phyloP scores from a whole-genome alignment of 2,113 vertebrate species.

The Pao palembangensis region DNA sequence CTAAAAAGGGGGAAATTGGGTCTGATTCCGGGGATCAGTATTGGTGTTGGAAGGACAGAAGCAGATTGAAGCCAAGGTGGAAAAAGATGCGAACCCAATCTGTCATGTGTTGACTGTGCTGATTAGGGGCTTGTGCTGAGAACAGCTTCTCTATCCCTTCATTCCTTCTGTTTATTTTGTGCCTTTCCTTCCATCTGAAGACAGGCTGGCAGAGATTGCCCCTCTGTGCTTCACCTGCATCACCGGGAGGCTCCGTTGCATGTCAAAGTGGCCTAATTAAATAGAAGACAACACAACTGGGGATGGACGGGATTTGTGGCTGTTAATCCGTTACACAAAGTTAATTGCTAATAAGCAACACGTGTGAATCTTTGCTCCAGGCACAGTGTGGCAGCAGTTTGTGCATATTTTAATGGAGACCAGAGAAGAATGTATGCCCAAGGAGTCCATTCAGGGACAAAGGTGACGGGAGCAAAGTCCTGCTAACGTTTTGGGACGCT shows the following conservation, averaged over 20 bases:
- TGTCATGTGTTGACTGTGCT: constrained; percentile 70
- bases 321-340: constrained; percentile 31
- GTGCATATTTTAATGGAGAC: constrained; percentile 18
- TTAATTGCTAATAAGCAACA: constrained; percentile 17
- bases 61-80: constrained; percentile 25
- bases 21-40: constrained; percentile 59
- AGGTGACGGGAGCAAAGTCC: constrained; percentile 44
- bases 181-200: constrained; percentile 27
- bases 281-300: constrained; percentile 20
- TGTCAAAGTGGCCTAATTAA: constrained; percentile 28
- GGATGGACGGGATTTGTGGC: constrained; percentile 10
- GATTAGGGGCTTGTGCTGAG: constrained; percentile 65
- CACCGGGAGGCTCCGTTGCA: constrained; percentile 22
- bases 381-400: constrained; percentile 1
- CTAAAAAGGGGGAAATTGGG: constrained; percentile 54
- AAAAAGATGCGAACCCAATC: constrained; percentile 67
- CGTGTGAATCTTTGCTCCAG: constrained; percentile 21
- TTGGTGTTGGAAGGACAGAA: constrained; percentile 44
- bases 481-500: constrained; percentile 60
- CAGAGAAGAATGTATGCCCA: constrained; percentile 27
- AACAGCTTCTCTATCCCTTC: constrained; percentile 65
- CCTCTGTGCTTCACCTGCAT: constrained; percentile 34
- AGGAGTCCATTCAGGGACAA: constrained; percentile 36
- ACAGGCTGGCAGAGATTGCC: constrained; percentile 17
- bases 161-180: constrained; percentile 70